Evolutionary conservation across 2,797 vertebrate genomes (phyloP), one percentile per base, ranked within the genome.

Genomic region (Sebastes variabilis): DNA sequence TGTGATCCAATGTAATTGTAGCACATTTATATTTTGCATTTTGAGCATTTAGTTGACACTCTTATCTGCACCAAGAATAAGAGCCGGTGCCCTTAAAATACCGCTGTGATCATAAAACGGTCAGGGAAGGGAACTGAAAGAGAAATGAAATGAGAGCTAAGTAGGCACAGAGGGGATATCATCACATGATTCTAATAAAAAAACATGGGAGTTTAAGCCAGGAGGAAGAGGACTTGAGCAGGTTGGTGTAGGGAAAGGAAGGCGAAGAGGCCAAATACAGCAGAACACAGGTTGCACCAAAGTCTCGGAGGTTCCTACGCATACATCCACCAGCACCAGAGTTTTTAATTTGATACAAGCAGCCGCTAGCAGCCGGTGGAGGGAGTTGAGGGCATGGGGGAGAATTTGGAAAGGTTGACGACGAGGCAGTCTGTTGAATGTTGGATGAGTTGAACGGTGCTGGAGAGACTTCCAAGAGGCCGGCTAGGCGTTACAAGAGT

Each of bases 401-500:
- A 71, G 82, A 72, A 65, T 80, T 76, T 79, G 68, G 62, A 75
- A 74, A 75, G 66, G 68, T 55, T 78, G 80, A 90, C 71, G 75
- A 84, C 32, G 29, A 78, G n/a, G 78, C 60, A 68, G 70, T 71
- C 30, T 82, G 72, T 14, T 85, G 85, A 89, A 89, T 86, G 83
- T 61, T 67, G 62, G 68, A 86, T 82, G 38, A 86, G 82, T 10
- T 75, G 61, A 84, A 81, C 72, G 25, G n/a, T 13, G 67, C 30
- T 73, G 52, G 29, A 72, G 62, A 80, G 56, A 79, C 49, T 80
- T 75, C 72, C 13, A 55, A 75, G 74, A 79, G 49, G 70, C 25
- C 22, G 67, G 36, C n/a, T 18, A 13, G n/a, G 68, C 58, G 30
- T 61, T 71, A 66, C 68, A 69, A 66, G 73, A 81, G 66, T 65